Percentiles rank a stretch among this genome's conserved stretches.
These are phyloP conservation scores for Nymphalis c-album DNA, from an alignment of 2,888 invertebrate species.

Conservation along the genomic window DNA sequence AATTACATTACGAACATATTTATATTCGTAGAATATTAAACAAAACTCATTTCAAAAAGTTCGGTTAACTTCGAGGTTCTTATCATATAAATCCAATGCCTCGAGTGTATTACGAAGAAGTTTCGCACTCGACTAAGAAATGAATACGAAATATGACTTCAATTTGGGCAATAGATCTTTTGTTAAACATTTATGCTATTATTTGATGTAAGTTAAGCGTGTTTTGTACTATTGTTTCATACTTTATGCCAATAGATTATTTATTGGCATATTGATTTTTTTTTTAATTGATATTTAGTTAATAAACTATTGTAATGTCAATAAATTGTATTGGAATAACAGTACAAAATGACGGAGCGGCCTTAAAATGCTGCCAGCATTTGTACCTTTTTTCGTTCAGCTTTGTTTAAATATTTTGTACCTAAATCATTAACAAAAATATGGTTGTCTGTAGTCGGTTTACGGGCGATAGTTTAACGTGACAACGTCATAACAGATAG, in stretches of 20 bases:
- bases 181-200: conserved; percentile 10
- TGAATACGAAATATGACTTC: conserved; percentile 27
- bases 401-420: too few relatives aligned
- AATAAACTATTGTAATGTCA: too few relatives aligned
- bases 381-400: too few relatives aligned
- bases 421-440: too few relatives aligned
- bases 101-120: conserved; percentile 28
- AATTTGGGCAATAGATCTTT: conserved; percentile 16
- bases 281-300: too few relatives aligned
- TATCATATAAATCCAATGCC: conserved; percentile 29
- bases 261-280: too few relatives aligned
- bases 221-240: neutral
- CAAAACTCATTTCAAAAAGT: conserved; percentile 32
- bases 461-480: too few relatives aligned
- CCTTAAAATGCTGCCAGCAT: too few relatives aligned
- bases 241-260: neutral
- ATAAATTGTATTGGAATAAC: too few relatives aligned
- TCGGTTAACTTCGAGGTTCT: conserved; percentile 20
- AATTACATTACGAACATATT: neutral
- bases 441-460: too few relatives aligned
- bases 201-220: neutral
- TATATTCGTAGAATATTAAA: conserved; percentile 24
- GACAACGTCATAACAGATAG: too few relatives aligned
- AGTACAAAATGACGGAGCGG: too few relatives aligned
- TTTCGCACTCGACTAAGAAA: conserved; percentile 23